Base-by-base conservation (phyloP, 2,888 invertebrate genomes). In the Agrochola macilenta region DNA sequence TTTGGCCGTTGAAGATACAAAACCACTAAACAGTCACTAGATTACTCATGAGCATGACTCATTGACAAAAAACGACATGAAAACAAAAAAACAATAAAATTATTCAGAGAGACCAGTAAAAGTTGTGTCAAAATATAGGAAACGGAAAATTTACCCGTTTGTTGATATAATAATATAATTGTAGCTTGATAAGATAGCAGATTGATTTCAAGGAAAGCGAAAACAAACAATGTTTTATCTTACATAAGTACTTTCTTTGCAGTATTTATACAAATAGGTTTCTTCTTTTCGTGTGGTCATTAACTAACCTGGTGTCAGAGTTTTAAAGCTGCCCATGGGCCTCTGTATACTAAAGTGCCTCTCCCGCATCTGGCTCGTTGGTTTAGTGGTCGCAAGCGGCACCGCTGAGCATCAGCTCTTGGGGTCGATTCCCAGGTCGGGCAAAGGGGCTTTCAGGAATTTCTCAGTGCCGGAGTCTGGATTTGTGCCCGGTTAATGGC, bases 181-280 rank as follows among this genome's bases (percentile, higher is more conserved):
- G 74, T 58, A 68, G 30, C 57, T 20, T 58, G 86, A 83, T 81
- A 79, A 84, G 86, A 83, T 76, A 83, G 5, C 23, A 64, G 54
- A 79, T 83, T 79, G 68, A 83, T 79, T 83, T 75, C 76, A 79
- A 86, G 74, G 79, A 81, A 84, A 83, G 52, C 46, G 17, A 76
- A 79, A 80, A 83, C 69, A 66, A 83, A 77, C 73, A 77, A 61
- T 70, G 64, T 58, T 58, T 78, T 86, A 85, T 82, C 82, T 74
- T 61, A 85, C 20, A 30, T 20, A 49, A 8, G 46, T 23, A 49
- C 57, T 83, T 74, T 83, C 82, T 58, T 64, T 68, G 46, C 14
- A 57, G 39, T 39, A 39, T 2, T 30, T 39, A 39, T 39, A 39
- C 39, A 39, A 7, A 39, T 30, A 30, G 30, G 30, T 30, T 30